A percentile compares a stretch with the other conserved stretches of the same genome.
phyloP scores from a whole-genome alignment of 2,888 invertebrate genomes.

The Kryphioiulus occultus region DNA sequence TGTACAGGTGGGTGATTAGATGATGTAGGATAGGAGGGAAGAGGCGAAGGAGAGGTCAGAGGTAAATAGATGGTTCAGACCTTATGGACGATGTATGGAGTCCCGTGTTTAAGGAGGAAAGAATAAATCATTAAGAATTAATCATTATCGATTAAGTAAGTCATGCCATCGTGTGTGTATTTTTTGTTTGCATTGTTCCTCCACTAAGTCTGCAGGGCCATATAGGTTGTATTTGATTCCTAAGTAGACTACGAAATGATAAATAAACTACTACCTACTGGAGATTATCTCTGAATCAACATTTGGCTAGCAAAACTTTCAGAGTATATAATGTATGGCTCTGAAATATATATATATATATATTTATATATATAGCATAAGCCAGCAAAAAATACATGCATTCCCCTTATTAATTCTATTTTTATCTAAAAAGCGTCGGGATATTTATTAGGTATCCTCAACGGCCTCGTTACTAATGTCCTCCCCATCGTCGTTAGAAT shows the following conservation, averaged over 20 bases:
- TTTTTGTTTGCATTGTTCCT: constrained; percentile 45
- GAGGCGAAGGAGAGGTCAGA: constrained; percentile 39
- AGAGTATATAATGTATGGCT: constrained; percentile 44
- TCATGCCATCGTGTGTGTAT: constrained; percentile 39
- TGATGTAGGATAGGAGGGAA: constrained; percentile 11
- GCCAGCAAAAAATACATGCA: constrained; percentile 50
- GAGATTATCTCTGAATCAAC: constrained; percentile 39
- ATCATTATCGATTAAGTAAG: constrained; percentile 42
- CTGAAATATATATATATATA: constrained; percentile 39
- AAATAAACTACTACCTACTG: constrained; percentile 41
- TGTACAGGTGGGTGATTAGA: constrained; percentile 43
- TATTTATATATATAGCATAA: constrained; percentile 39
- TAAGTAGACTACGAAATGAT: constrained; percentile 43
- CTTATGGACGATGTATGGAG: constrained; percentile 22
- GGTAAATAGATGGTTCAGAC: constrained; percentile 44
- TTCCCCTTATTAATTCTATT: constrained; percentile 42
- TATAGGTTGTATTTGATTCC: constrained; percentile 36
- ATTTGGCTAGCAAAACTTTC: constrained; percentile 29
- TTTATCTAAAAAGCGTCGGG: constrained; percentile 48
- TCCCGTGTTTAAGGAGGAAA: constrained; percentile 35
- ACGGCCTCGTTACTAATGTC: constrained; percentile 24
- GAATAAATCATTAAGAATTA: constrained; percentile 20
- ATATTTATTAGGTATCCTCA: constrained; percentile 49
- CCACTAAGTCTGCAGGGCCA: constrained; percentile 31
- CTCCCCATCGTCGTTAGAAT: constrained; percentile 44